Evolutionary conservation across 2,888 invertebrate genomes (phyloP).

Genomic region (Dryomyza anilis): DNA sequence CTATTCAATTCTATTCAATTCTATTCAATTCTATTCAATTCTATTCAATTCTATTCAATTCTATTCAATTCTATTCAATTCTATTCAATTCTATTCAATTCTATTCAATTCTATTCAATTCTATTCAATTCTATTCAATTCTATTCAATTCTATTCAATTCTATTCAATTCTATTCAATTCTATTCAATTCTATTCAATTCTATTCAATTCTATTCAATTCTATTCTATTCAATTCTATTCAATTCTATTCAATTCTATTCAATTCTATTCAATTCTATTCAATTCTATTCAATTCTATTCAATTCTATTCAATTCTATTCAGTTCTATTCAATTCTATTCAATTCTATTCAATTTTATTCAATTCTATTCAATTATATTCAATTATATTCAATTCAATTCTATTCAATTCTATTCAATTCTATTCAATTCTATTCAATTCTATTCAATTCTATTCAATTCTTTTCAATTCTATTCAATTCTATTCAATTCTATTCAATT

Average conservation of each 20-base stretch:
- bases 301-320: not conserved
- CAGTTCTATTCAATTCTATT: not conserved
- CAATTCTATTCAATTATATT: too few species aligned
- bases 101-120: not conserved
- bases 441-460: not conserved
- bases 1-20: slow-evolving; percentile 12
- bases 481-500: not conserved
- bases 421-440: not conserved
- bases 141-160: not conserved
- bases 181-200: not conserved
- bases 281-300: not conserved
- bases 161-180: not conserved
- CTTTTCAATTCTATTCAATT: not conserved
- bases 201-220: not conserved
- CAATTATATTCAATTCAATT: too few species aligned
- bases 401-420: not conserved
- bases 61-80: not conserved
- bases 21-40: not conserved
- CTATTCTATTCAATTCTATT: not conserved
- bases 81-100: not conserved
- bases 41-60: not conserved
- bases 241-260: not conserved
- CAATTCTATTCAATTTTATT: not conserved
- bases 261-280: not conserved
- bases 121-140: not conserved